A percentile compares a stretch with the other conserved stretches of the same genome.
Evolutionary conservation across 2,888 invertebrate genomes (phyloP).

Genomic region (Agelastica alni): DNA sequence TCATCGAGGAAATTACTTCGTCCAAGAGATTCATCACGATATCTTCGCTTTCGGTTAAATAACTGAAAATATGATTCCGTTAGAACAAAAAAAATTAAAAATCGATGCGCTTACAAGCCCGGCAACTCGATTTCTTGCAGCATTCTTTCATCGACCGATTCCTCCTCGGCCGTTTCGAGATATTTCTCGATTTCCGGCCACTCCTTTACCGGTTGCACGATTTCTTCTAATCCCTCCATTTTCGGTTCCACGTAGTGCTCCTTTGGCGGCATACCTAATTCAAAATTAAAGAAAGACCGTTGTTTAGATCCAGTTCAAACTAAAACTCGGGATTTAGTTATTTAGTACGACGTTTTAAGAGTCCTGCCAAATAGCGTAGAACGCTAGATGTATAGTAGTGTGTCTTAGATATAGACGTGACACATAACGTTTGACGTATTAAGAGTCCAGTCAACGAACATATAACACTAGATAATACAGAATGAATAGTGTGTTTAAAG

Average conservation of each 20-base stretch:
- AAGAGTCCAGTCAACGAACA: no score
- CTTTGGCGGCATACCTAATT: conserved; percentile 17
- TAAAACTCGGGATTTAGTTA: no score
- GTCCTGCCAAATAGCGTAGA: no score
- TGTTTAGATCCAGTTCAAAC: no score
- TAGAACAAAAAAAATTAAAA: background rate
- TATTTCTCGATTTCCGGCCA: conserved; percentile 21
- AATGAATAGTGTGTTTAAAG: no score
- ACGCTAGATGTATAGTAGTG: no score
- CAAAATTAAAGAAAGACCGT: no score
- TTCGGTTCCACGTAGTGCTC: conserved; percentile 26
- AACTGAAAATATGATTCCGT: conserved; percentile 34
- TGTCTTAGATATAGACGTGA: no score
- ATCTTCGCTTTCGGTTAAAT: conserved; percentile 40
- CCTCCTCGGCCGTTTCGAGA: conserved; percentile 17
- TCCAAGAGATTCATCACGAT: conserved; percentile 41
- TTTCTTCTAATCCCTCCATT: conserved; percentile 23
- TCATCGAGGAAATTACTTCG: conserved; percentile 38
- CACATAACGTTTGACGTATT: no score
- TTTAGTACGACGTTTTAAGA: no score
- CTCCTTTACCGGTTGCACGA: conserved; percentile 11
- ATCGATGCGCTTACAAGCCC: conserved; percentile 33
- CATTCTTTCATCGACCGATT: conserved; percentile 18
- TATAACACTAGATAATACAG: no score
- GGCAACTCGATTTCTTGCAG: conserved; percentile 27